phyloP scores from a whole-genome alignment of 2,888 invertebrate species.

The Abscondita cerata region DNA sequence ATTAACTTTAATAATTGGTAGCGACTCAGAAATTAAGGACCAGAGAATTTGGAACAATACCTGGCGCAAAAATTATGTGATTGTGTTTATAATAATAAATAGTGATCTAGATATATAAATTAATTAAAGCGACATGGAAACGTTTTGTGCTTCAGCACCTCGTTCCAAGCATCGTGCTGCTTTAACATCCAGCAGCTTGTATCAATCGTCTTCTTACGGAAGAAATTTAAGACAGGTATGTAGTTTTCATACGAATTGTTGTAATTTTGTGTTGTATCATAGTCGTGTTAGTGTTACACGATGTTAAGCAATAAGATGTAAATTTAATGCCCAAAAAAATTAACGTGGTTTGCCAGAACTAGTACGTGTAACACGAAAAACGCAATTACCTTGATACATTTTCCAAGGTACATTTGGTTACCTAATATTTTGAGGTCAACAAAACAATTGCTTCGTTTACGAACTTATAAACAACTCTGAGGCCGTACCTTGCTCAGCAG shows the following conservation, averaged over 20 bases:
- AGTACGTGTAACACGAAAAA: conserved; percentile 7
- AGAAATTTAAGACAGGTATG: conserved; percentile 42
- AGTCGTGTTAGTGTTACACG: not conserved
- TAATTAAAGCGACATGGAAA: conserved; percentile 62
- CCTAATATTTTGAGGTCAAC: conserved; percentile 13
- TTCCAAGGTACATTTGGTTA: conserved; percentile 15
- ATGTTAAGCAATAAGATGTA: conserved; percentile 2
- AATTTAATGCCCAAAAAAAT: conserved; percentile 2
- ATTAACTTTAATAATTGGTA: conserved; percentile 11
- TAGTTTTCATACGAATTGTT: not conserved
- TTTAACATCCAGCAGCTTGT: conserved; percentile 66
- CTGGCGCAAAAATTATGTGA: not conserved
- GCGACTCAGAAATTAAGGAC: not conserved
- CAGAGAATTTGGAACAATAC: not conserved
- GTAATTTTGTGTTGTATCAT: too few relatives aligned
- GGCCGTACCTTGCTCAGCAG: conserved; percentile 2
- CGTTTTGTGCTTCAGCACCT: conserved; percentile 64
- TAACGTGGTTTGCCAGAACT: not conserved
- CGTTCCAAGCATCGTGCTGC: conserved; percentile 70
- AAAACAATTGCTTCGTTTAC: conserved; percentile 7
- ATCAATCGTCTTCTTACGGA: conserved; percentile 57
- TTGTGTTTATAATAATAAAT: not conserved
- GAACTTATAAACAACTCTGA: not conserved
- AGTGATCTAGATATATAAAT: conserved; percentile 30
- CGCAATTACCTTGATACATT: conserved; percentile 19